Conservation (phyloP, 2,113 vertebrate species). For the Triplophysa siluroides region DNA sequence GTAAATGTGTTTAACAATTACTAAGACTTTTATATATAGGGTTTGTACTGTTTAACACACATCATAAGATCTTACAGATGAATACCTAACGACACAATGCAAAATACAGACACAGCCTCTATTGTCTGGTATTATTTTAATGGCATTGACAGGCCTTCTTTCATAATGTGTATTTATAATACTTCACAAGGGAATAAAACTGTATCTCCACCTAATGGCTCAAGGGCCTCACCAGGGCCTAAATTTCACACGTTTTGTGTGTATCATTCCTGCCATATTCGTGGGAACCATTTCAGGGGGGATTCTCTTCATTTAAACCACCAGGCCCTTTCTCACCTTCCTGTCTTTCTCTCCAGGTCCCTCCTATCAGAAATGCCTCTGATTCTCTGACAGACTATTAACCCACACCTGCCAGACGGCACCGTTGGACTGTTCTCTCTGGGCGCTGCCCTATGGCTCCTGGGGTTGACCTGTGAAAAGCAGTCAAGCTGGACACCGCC, state of each 20-base stretch:
- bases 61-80: no score
- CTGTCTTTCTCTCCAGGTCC: constrained; percentile 27
- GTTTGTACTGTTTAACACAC: not conserved
- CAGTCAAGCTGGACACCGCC: constrained; percentile 96
- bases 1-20: not conserved
- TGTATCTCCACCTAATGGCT: no score
- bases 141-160: no score
- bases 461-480: constrained; percentile 81
- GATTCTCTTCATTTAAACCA: not conserved
- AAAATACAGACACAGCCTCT: no score
- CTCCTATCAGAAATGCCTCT: not conserved
- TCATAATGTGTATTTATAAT: no score
- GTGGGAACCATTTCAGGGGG: not conserved
- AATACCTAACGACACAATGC: no score
- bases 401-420: constrained; percentile 32
- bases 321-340: not conserved
- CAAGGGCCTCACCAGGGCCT: not conserved
- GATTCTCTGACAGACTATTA: not conserved
- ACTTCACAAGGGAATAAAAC: no score
- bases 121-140: no score
- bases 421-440: constrained; percentile 60
- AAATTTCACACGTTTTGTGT: no score
- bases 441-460: constrained; percentile 82
- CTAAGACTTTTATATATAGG: not conserved
- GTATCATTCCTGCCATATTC: no score